Conservation (phyloP, 1,140 invertebrate genomes). For the Ganaspis sp. region DNA sequence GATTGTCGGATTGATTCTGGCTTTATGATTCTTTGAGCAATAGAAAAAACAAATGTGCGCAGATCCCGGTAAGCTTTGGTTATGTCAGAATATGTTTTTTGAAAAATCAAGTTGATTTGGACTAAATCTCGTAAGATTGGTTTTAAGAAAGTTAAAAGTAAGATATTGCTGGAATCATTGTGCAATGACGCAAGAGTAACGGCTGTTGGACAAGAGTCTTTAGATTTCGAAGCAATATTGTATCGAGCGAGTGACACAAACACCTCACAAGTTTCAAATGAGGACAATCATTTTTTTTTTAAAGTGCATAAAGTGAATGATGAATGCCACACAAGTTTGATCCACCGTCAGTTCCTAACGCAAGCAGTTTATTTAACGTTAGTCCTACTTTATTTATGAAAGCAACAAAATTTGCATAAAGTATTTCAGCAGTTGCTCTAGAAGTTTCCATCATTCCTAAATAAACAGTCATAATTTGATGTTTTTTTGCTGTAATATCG, state of each 20-base stretch:
- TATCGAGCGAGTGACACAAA: constrained; percentile 56
- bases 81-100: no score
- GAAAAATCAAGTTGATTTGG: no score
- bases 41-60: no score
- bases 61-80: no score
- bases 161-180: no score
- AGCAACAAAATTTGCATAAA: constrained; percentile 27
- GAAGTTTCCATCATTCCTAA: constrained; percentile 47
- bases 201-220: no score
- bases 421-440: constrained; percentile 6
- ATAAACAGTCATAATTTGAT: constrained; percentile 57
- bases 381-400: constrained; percentile 37
- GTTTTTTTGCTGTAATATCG: constrained; percentile 59
- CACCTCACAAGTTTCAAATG: constrained; percentile 56
- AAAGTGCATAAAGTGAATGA: constrained; percentile 53
- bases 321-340: constrained; percentile 55
- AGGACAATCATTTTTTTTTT: constrained; percentile 37
- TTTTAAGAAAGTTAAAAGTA: no score
- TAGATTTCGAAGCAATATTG: no score
- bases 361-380: constrained; percentile 60
- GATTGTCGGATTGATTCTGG: no score
- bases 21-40: no score
- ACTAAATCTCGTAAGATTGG: no score
- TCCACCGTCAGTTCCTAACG: constrained; percentile 47
- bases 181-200: no score